Base-by-base conservation (phyloP, 2,888 invertebrate genomes). In the Phengaris arion region DNA sequence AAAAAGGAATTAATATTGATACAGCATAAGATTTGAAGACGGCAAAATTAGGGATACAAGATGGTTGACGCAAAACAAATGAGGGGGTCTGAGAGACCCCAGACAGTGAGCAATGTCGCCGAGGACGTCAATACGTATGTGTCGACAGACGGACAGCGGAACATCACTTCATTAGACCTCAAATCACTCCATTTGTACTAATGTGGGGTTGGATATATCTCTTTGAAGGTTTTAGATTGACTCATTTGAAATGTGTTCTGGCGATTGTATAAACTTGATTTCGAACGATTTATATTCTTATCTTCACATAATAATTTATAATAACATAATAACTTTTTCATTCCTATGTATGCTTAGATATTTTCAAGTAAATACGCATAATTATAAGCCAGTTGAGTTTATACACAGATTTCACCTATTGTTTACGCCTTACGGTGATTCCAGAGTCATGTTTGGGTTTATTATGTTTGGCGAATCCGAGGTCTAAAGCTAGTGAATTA, bases 101-200 rank as follows among this genome's bases (percentile, higher is more conserved):
- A 51, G 72, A 72, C 75, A 78, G 78, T 85, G 87, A 85, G 84
- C 86, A 85, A 86, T 86, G 83, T 82, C 77, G 77, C 75, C 75
- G 79, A 75, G 77, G 77, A 81, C 77, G 77, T 79, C 86, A 79
- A 89, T 89, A 85, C 84, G 84, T 89, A 84, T 82, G 85, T 85
- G 89, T 90, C 90, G 82, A 79, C 78, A 78, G 77, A 46, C 77
- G 80, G 86, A 85, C 84, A 83, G 80, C 77, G 82, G 82, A 84
- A 84, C 89, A 89, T 89, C 87, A 85, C 84, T 89, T 90, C 89
- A 89, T 90, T 90, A 89, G 83, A 80, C 78, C 79, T 79, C 80
- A 72, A 72, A 72, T 80, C 85, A 86, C 85, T 81, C 80, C 87
- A 90, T 90, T 89, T 89, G 85, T 90, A 88, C 86, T 87, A 88